Conservation (phyloP, 2,113 vertebrate genomes). For the Neotoma lepida region DNA sequence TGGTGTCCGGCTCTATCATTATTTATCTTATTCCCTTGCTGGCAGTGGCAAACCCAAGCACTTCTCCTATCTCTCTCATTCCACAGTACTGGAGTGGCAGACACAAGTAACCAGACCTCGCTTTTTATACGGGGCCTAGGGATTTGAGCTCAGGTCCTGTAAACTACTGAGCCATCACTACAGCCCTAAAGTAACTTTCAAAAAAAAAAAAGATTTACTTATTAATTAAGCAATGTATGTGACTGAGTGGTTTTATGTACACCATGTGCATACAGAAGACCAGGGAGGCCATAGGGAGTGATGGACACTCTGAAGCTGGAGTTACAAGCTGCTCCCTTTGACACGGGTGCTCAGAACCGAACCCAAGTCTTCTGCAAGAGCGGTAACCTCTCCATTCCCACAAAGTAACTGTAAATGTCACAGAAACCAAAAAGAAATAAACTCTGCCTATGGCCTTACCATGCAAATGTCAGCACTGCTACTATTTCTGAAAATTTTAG, state of each 20-base stretch:
- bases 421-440: neutral
- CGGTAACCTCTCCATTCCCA: no score
- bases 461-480: neutral
- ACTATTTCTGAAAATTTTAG: neutral
- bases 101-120: neutral
- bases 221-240: neutral
- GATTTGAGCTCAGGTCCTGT: neutral
- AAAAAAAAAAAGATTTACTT: neutral
- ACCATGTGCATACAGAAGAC: neutral
- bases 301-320: no score
- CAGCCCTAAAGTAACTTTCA: neutral
- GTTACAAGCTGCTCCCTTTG: neutral
- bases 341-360: neutral
- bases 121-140: neutral
- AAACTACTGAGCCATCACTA: neutral
- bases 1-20: neutral
- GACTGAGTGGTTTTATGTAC: neutral
- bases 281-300: neutral
- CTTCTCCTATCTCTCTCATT: neutral
- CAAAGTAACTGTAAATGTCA: neutral
- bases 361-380: neutral
- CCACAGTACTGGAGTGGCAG: neutral
- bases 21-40: neutral
- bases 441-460: neutral
- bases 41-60: neutral